A percentile compares a stretch with the other conserved stretches of the same genome.
Conservation (phyloP, 2,113 vertebrate genomes). For the Sylvicapra grimmia region DNA sequence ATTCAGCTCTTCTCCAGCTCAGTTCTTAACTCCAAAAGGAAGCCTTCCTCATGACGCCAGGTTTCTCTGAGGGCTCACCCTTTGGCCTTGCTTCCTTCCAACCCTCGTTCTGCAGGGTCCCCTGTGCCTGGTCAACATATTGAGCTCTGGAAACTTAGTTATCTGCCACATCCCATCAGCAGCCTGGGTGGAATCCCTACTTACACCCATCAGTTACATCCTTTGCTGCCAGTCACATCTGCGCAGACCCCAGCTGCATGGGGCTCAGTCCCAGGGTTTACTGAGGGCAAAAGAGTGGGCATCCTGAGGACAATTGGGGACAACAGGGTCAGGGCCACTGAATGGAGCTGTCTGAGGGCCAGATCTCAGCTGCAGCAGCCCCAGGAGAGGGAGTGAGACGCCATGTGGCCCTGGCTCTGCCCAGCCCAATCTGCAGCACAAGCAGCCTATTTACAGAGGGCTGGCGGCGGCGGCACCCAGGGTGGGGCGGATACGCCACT, state of each 20-base stretch:
- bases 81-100: not conserved
- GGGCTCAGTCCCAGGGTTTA: not conserved
- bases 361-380: not conserved
- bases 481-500: not conserved
- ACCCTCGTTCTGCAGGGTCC: not conserved
- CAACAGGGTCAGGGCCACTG: not conserved
- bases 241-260: not conserved
- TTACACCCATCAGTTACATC: not conserved
- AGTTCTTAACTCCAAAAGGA: not conserved
- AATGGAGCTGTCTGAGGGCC: not conserved
- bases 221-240: not conserved
- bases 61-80: not conserved
- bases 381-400: not conserved
- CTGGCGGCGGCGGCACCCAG: not conserved
- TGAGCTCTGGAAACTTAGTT: not conserved
- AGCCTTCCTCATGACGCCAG: not conserved
- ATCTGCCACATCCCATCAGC: too few relatives aligned
- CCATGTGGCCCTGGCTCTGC: slow-evolving; percentile 4
- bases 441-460: slow-evolving; percentile 8
- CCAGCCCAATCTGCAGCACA: not conserved
- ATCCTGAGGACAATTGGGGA: not conserved
- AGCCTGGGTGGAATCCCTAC: not conserved
- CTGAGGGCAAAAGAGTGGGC: not conserved
- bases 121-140: not conserved
- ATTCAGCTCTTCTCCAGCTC: not conserved